These are phyloP conservation scores for Eremophila alpestris DNA, from an alignment of 2,797 vertebrate genomes.

Conservation along the genomic window DNA sequence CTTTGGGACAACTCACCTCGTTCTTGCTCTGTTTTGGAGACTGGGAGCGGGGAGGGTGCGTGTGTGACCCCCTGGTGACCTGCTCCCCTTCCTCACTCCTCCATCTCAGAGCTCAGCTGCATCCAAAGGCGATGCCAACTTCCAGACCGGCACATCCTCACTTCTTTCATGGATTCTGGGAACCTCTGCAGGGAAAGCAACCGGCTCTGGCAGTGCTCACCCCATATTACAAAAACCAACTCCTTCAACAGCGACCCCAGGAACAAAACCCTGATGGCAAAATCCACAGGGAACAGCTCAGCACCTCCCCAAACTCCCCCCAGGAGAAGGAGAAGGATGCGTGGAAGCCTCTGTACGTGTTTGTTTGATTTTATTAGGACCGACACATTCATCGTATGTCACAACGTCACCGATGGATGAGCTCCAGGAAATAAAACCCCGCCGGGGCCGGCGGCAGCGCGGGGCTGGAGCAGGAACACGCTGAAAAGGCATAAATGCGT, in stretches of 20 bases:
- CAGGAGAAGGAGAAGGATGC: not conserved
- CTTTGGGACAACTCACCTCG: too few relatives aligned
- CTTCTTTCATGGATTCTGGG: too few relatives aligned
- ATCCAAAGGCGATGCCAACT: not conserved
- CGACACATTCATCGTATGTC: constrained; percentile 71
- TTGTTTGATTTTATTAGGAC: constrained; percentile 70
- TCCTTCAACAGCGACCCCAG: fast-evolving
- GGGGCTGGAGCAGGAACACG: not conserved
- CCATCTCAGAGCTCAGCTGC: not conserved
- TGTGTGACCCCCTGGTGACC: not conserved
- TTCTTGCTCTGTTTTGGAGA: fast-evolving
- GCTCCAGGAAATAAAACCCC: constrained; percentile 9
- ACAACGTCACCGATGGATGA: constrained; percentile 67
- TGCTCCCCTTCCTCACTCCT: not conserved
- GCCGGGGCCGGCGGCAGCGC: not conserved
- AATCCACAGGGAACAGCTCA: not conserved
- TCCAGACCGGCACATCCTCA: not conserved
- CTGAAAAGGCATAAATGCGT: constrained; percentile 40
- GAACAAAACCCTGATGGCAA: not conserved
- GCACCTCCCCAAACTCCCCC: not conserved
- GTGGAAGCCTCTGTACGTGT: not conserved
- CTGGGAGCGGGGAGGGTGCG: fast-evolving
- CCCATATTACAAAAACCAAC: fast-evolving
- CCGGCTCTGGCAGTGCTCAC: fast-evolving
- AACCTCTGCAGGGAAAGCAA: not conserved